Base-by-base conservation (phyloP, 1,140 invertebrate genomes). In the Drosophila busckii region DNA sequence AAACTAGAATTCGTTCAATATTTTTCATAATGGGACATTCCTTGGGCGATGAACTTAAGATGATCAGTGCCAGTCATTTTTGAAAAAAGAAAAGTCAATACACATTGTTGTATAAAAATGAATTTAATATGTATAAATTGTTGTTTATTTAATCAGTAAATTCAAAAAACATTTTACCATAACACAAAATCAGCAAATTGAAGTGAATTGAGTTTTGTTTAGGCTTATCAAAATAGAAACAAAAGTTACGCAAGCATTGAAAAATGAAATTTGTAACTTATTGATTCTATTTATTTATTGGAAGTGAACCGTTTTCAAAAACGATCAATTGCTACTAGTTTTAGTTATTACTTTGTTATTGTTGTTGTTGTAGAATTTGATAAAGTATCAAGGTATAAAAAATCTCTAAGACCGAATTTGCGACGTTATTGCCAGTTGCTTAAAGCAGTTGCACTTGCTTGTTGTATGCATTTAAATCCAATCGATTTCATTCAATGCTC, bases 41-140 rank as follows among this genome's bases (percentile, higher is more conserved):
- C n/a, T n/a, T n/a, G n/a, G n/a, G n/a, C n/a, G n/a, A n/a, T n/a
- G n/a, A n/a, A n/a, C n/a, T n/a, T n/a, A n/a, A n/a, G n/a, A n/a
- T n/a, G n/a, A n/a, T n/a, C n/a, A n/a, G n/a, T n/a, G n/a, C n/a
- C n/a, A n/a, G n/a, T n/a, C n/a, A n/a, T n/a, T n/a, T n/a, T n/a
- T n/a, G n/a, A n/a, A n/a, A n/a, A n/a, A n/a, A n/a, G n/a, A n/a
- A n/a, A n/a, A n/a, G n/a, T n/a, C n/a, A n/a, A n/a, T n/a, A n/a
- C n/a, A n/a, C n/a, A n/a, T 31, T 23, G n/a, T 73, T 80, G 63
- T 78, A 66, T 73, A 82, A 62, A 75, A 75, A 82, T 75, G 48
- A 56, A 65, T 75, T 70, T 66, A 66, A 56, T 80, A 49, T 56
- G 44, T 58, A 9, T n/a, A n/a, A n/a, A n/a, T n/a, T n/a, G n/a